Conservation (phyloP, 2,888 invertebrate species). For the Petrolisthes manimaculis region DNA sequence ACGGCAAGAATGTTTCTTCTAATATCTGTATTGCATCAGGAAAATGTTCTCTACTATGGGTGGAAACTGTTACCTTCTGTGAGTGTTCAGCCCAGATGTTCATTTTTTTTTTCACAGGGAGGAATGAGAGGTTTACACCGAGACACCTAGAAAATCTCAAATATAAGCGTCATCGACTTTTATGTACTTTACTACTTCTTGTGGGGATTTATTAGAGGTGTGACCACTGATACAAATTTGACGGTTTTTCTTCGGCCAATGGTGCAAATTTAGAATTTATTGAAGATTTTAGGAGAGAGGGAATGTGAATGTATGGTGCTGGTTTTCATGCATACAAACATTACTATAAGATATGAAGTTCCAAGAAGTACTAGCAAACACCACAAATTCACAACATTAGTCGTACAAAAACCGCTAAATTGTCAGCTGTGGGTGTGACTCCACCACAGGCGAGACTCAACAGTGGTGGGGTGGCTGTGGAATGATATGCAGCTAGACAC, state of each 20-base stretch:
- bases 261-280: no score
- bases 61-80: constrained; percentile 2
- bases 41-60: not conserved
- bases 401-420: no score
- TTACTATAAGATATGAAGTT: no score
- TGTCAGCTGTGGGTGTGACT: no score
- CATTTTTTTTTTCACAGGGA: not conserved
- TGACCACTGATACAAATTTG: no score
- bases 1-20: not conserved
- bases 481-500: constrained; percentile 18
- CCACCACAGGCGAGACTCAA: not conserved
- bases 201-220: not conserved
- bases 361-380: no score
- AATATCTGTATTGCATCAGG: not conserved
- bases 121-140: constrained; percentile 8
- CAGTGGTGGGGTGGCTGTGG: not conserved
- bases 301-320: no score
- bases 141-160: constrained; percentile 21
- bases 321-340: no score
- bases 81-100: constrained; percentile 18
- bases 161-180: not conserved
- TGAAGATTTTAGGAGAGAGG: no score
- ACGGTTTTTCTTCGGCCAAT: no score
- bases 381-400: no score
- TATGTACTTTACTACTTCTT: constrained; percentile 2